A percentile compares a stretch with the other conserved stretches of the same genome.
Evolutionary conservation across 1,140 invertebrate species (phyloP).

Genomic region (Drosophila kanapiae): DNA sequence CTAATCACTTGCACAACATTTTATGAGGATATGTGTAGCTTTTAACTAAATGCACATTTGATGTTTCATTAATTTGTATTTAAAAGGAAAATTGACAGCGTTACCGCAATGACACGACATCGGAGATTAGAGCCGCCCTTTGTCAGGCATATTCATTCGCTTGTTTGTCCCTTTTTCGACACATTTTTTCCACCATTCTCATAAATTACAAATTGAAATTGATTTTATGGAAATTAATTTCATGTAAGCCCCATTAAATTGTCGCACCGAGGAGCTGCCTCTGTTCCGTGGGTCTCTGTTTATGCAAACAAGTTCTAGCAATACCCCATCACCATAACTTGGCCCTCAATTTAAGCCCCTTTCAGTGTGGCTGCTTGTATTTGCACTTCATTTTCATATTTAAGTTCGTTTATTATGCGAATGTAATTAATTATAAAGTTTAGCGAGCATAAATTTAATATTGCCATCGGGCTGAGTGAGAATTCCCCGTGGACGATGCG

Average conservation of each 20-base stretch:
- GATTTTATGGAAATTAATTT: constrained; percentile 77
- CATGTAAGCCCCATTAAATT: constrained; percentile 64
- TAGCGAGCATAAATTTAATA: constrained; percentile 67
- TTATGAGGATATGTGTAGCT: background rate
- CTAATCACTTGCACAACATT: constrained; percentile 9
- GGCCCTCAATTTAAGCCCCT: background rate
- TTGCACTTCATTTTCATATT: constrained; percentile 80
- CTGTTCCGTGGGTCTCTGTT: constrained; percentile 10
- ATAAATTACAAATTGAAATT: constrained; percentile 67
- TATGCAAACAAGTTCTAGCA: constrained; percentile 19
- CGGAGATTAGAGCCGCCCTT: constrained; percentile 36
- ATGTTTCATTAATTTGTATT: constrained; percentile 54
- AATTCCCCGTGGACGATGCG: constrained; percentile 7
- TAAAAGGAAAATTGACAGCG: constrained; percentile 49
- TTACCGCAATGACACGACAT: constrained; percentile 52
- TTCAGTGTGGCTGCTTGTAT: constrained; percentile 37
- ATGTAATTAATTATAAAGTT: constrained; percentile 79
- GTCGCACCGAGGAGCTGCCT: background rate
- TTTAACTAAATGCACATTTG: constrained; percentile 37
- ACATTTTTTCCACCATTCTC: background rate
- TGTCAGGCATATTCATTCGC: background rate
- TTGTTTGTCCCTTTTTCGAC: constrained; percentile 33
- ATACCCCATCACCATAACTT: background rate
- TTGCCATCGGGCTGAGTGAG: constrained; percentile 32
- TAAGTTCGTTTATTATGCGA: constrained; percentile 82